phyloP scores from a whole-genome alignment of 2,113 vertebrate species.

The Fukomys damarensis region DNA sequence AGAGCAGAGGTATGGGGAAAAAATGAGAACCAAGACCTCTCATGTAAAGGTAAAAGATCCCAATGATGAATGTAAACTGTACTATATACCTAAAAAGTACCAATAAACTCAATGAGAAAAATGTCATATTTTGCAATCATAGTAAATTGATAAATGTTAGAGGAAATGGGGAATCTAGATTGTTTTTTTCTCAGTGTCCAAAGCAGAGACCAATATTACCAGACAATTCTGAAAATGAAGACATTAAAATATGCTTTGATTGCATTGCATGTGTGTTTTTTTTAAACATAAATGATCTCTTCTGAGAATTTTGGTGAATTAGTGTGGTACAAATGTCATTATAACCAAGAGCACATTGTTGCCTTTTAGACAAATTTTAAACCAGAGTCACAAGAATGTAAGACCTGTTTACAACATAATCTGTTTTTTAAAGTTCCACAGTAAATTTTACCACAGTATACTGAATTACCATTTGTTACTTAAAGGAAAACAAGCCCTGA shows the following conservation, averaged over 20 bases:
- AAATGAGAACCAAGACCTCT: too few relatives aligned
- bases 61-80: too few relatives aligned
- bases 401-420: slow-evolving; percentile 73
- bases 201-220: slow-evolving; percentile 65
- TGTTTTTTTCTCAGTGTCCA: slow-evolving; percentile 55
- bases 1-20: too few relatives aligned
- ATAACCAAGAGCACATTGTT: not conserved
- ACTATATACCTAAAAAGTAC: too few relatives aligned
- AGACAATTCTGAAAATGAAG: slow-evolving; percentile 76
- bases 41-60: too few relatives aligned
- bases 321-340: not conserved
- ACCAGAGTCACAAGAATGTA: slow-evolving; percentile 63
- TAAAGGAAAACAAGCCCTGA: slow-evolving; percentile 62
- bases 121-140: not conserved
- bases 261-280: slow-evolving; percentile 41
- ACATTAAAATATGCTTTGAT: slow-evolving; percentile 74
- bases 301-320: slow-evolving; percentile 5
- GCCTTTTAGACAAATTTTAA: slow-evolving; percentile 64
- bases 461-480: slow-evolving; percentile 69
- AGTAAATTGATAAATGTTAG: slow-evolving; percentile 11
- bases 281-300: slow-evolving; percentile 36
- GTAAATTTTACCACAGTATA: slow-evolving; percentile 71
- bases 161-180: slow-evolving; percentile 20
- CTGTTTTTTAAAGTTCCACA: slow-evolving; percentile 75
- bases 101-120: too few relatives aligned